Percentiles rank a stretch among this genome's conserved stretches.
phyloP scores from a whole-genome alignment of 2,113 vertebrate species.

The Pagrus major region DNA sequence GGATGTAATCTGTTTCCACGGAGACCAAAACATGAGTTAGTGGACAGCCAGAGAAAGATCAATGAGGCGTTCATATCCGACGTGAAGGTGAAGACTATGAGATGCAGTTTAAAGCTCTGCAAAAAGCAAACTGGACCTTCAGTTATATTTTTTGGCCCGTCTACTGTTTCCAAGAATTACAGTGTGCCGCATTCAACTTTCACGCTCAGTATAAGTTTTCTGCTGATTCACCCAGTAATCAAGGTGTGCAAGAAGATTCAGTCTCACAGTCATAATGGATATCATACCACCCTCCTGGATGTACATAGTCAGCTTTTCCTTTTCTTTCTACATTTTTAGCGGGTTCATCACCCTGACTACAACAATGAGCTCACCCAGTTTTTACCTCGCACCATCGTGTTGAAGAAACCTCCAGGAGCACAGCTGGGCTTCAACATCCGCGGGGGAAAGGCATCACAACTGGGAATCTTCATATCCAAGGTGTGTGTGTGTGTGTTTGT shows the following conservation, averaged over 20 bases:
- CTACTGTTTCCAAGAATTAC: background rate
- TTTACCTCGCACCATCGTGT: slow-evolving; percentile 91
- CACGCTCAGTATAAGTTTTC: background rate
- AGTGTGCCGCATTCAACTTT: background rate
- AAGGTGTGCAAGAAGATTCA: background rate
- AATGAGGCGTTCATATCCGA: background rate
- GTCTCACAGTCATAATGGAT: background rate
- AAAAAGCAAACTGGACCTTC: too few relatives aligned
- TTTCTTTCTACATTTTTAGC: slow-evolving; percentile 75
- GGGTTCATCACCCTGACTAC: slow-evolving; percentile 96
- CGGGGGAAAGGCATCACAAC: slow-evolving; percentile 96
- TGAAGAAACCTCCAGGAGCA: slow-evolving; percentile 96
- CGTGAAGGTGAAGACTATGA: background rate
- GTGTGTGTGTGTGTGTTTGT: slow-evolving; percentile 88
- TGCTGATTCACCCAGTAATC: background rate
- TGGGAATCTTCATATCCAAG: slow-evolving; percentile 99
- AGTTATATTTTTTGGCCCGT: too few relatives aligned
- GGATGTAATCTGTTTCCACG: background rate
- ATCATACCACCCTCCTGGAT: background rate
- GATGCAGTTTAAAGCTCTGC: too few relatives aligned
- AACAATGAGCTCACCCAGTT: slow-evolving; percentile 98
- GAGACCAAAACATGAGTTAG: background rate
- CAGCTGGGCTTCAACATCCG: slow-evolving; percentile 98
- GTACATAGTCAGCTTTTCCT: background rate
- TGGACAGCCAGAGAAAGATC: background rate